A percentile compares a stretch with the other conserved stretches of the same genome.
Conservation (phyloP, 1,140 invertebrate genomes). For the Camponotus floridanus region DNA sequence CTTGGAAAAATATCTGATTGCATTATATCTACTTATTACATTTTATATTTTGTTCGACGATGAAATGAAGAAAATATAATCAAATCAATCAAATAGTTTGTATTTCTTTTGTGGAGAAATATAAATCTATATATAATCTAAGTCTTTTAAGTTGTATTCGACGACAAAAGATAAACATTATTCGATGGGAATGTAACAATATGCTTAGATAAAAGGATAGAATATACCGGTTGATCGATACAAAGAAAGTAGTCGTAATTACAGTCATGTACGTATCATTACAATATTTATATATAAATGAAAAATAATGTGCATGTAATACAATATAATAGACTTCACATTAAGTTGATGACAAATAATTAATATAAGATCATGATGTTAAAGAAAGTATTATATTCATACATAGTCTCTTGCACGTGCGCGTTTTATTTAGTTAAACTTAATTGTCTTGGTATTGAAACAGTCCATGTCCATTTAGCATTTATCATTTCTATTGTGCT, state of each 20-base stretch:
- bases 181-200: neutral
- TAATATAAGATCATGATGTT: neutral
- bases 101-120: conserved; percentile 4
- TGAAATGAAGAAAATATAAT: neutral
- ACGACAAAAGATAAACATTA: conserved; percentile 11
- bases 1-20: neutral
- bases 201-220: neutral
- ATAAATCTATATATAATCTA: too few relatives aligned
- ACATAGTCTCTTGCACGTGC: neutral
- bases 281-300: neutral
- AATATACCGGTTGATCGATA: neutral
- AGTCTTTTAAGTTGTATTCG: neutral
- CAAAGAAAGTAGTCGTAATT: neutral
- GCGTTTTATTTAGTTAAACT: neutral
- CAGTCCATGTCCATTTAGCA: neutral
- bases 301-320: neutral
- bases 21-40: neutral
- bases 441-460: neutral
- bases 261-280: neutral
- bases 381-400: neutral
- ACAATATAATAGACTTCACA: neutral
- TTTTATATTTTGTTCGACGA: neutral
- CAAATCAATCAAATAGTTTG: too few relatives aligned
- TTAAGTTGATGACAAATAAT: conserved; percentile 1
- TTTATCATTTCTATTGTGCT: neutral